phyloP scores from a whole-genome alignment of 2,113 vertebrate genomes.

The Platichthys stellatus region DNA sequence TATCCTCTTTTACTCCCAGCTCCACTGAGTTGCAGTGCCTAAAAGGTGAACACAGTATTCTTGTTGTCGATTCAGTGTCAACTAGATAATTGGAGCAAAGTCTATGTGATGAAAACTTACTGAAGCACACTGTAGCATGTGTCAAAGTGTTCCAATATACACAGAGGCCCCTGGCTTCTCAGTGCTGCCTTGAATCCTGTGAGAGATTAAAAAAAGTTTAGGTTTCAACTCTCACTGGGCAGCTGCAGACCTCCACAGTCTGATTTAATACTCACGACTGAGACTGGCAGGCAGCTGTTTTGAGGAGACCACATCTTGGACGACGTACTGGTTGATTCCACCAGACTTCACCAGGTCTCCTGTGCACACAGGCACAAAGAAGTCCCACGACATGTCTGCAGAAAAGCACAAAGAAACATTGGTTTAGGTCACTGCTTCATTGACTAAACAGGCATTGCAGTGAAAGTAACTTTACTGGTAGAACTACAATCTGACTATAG shows the following conservation, averaged over 20 bases:
- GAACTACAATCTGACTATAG: too few species aligned
- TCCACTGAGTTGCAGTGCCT: slow-evolving; percentile 84
- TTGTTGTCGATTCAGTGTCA: background rate
- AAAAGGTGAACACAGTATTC: background rate
- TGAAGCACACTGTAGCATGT: slow-evolving; percentile 89
- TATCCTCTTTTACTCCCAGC: slow-evolving; percentile 86
- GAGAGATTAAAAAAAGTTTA: background rate
- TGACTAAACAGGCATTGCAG: background rate
- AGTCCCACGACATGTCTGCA: slow-evolving; percentile 85
- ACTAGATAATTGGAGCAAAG: background rate
- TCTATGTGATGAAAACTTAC: slow-evolving; percentile 81
- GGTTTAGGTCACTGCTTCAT: background rate
- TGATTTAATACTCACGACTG: slow-evolving; percentile 76
- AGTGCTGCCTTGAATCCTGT: slow-evolving; percentile 86
- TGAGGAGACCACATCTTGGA: slow-evolving; percentile 85
- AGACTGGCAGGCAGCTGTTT: slow-evolving; percentile 82
- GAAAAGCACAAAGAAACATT: background rate
- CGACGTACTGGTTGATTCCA: slow-evolving; percentile 88
- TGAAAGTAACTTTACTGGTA: too few species aligned
- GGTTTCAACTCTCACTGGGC: background rate
- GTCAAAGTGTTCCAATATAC: slow-evolving; percentile 92
- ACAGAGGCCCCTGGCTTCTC: slow-evolving; percentile 84
- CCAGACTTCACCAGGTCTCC: slow-evolving; percentile 86
- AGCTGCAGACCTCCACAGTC: background rate
- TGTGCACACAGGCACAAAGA: slow-evolving; percentile 84